Conservation (phyloP, 37 sponge, comb jelly and placozoan genomes). For the Corticium candelabrum region DNA sequence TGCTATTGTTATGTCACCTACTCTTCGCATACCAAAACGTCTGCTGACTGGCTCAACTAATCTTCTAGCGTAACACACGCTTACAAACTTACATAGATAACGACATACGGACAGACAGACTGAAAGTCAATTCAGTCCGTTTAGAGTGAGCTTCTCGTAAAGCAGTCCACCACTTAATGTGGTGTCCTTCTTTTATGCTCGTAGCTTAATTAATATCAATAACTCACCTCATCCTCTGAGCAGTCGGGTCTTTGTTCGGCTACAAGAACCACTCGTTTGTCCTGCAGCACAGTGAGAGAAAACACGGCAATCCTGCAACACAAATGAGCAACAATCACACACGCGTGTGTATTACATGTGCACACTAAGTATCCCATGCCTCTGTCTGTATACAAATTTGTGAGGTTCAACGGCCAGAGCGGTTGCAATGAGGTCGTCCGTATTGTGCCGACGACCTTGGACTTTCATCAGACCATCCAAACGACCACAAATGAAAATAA, state of each 20-base stretch:
- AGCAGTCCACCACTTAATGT: no score
- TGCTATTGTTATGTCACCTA: no score
- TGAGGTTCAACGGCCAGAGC: conserved; percentile 94
- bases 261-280: conserved; percentile 81
- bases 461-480: conserved; percentile 78
- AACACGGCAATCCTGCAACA: conserved; percentile 63
- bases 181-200: no score
- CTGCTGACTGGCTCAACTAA: no score
- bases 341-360: background rate
- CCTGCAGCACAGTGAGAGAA: conserved; percentile 57
- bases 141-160: no score
- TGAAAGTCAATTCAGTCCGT: no score
- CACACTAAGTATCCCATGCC: conserved; percentile 19
- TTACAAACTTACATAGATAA: no score
- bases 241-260: conserved; percentile 84
- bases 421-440: conserved; percentile 91
- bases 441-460: conserved; percentile 70
- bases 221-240: conserved; percentile 66
- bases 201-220: background rate
- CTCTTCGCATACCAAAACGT: no score
- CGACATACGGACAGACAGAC: no score
- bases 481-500: conserved; percentile 88
- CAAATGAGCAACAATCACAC: conserved; percentile 11
- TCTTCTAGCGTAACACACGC: no score
- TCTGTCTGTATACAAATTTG: conserved; percentile 70